A percentile compares a stretch with the other conserved stretches of the same genome.
Evolutionary conservation across 2,113 vertebrate genomes (phyloP).

Genomic region (Tragelaphus imberbis): DNA sequence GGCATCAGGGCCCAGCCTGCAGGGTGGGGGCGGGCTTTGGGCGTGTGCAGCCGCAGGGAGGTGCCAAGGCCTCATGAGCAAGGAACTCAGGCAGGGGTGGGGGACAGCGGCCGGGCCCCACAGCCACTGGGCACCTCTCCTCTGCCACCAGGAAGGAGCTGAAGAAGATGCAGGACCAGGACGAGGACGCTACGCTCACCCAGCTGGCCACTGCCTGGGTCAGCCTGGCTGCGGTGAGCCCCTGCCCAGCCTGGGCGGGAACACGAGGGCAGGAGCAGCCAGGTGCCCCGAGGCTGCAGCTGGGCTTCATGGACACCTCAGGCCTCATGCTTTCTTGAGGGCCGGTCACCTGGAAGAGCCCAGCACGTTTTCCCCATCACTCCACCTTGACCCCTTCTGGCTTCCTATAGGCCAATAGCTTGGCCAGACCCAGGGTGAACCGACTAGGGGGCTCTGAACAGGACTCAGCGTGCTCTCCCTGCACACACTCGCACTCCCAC

Average conservation of each 20-base stretch:
- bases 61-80: neutral
- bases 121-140: neutral
- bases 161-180: constrained; percentile 97
- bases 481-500: rapidly evolving
- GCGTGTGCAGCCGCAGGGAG: too few relatives aligned
- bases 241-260: rapidly evolving
- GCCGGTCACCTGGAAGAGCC: neutral
- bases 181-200: constrained; percentile 94
- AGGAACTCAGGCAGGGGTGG: neutral
- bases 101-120: too few relatives aligned
- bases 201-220: constrained; percentile 97
- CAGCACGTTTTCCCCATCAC: neutral
- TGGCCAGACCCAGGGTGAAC: neutral
- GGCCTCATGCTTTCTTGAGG: neutral
- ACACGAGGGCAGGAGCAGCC: too few relatives aligned
- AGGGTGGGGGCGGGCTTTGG: neutral
- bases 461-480: neutral
- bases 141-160: constrained; percentile 88
- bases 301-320: neutral
- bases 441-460: neutral
- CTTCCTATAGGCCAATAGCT: neutral
- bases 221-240: constrained; percentile 88
- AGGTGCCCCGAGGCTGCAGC: neutral
- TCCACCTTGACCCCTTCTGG: neutral
- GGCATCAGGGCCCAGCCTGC: neutral